A percentile compares a stretch with the other conserved stretches of the same genome.
Evolutionary conservation across 2,797 vertebrate species (phyloP).

Genomic region (Neopelma chrysocephalum): DNA sequence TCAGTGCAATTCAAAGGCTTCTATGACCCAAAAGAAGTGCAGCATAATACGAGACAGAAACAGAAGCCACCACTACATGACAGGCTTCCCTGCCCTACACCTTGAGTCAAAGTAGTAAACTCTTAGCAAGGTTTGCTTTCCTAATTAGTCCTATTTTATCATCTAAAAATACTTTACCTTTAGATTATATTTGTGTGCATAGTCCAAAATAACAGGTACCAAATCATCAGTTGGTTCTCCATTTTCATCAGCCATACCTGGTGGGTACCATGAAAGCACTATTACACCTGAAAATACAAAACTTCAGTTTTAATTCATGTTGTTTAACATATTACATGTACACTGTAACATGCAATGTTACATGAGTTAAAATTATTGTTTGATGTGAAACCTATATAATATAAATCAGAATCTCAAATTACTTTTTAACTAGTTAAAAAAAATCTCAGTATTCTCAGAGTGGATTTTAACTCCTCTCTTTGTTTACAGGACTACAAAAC

Average conservation of each 20-base stretch:
- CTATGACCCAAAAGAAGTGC: background rate
- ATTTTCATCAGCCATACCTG: conserved; percentile 86
- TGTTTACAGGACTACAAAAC: background rate
- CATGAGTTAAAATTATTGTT: background rate
- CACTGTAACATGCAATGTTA: background rate
- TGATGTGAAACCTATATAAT: background rate
- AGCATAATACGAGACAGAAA: background rate
- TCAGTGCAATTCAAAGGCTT: background rate
- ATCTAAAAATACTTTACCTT: conserved; percentile 79
- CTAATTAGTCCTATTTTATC: background rate
- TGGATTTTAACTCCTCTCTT: background rate
- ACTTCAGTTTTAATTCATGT: background rate
- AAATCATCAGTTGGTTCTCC: conserved; percentile 86
- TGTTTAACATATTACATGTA: background rate
- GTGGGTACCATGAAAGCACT: conserved; percentile 95
- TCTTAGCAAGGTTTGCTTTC: background rate
- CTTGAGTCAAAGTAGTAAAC: background rate
- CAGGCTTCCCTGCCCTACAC: background rate
- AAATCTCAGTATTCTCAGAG: background rate
- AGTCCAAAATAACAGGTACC: conserved; percentile 87
- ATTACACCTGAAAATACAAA: conserved; percentile 85
- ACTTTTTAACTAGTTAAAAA: background rate
- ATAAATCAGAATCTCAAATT: background rate
- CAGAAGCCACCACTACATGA: background rate
- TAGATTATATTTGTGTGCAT: conserved; percentile 89